A percentile compares a stretch with the other conserved stretches of the same genome.
Conservation (phyloP, 2,797 vertebrate species). For the Megaceryle alcyon region DNA sequence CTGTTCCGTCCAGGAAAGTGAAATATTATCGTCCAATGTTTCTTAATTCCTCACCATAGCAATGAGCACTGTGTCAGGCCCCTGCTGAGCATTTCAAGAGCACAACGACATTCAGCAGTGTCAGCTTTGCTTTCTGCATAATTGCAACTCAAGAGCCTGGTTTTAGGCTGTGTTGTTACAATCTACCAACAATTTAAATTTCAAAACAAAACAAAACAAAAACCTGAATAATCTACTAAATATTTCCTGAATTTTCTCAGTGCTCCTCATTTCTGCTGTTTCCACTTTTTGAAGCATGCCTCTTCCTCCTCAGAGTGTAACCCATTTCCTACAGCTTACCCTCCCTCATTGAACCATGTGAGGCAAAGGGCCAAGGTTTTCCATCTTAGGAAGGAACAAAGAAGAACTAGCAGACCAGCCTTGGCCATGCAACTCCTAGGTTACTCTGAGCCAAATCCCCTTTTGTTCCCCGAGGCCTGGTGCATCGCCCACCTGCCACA, state of each 20-base stretch:
- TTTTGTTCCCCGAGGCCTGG: background rate
- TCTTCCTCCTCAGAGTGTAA: background rate
- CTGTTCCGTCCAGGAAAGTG: constrained; percentile 50
- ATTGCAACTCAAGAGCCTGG: background rate
- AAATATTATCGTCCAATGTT: background rate
- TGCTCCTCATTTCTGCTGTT: accelerated
- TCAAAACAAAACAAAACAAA: accelerated
- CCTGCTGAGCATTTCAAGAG: background rate
- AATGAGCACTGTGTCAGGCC: background rate
- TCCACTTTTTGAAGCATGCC: background rate
- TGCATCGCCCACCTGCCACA: background rate
- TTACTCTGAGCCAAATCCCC: background rate
- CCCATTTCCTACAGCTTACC: background rate
- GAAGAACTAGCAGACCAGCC: background rate
- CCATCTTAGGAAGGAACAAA: background rate
- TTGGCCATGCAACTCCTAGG: background rate
- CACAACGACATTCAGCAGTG: background rate
- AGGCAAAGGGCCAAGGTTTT: background rate
- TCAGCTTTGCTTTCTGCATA: background rate
- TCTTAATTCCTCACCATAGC: constrained; percentile 26
- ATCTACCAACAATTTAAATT: background rate
- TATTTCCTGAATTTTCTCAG: background rate
- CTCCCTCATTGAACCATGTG: accelerated
- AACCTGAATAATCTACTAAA: background rate
- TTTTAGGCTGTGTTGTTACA: background rate